Base-by-base conservation (phyloP, 2,888 invertebrate species). In the Ormyrus rosae region DNA sequence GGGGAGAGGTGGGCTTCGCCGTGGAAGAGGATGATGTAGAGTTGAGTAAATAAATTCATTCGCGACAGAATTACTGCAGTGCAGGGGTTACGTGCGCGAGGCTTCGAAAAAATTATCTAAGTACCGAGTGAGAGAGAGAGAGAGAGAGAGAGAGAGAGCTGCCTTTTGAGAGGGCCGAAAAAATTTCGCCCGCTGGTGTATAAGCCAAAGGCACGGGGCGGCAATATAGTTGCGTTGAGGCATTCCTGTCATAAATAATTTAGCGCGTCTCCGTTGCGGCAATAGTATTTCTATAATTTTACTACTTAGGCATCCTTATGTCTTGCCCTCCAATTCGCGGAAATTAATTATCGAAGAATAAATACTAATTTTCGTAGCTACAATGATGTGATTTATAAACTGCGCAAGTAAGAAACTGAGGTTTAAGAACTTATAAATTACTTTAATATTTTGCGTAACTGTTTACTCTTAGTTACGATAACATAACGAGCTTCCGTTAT, bases 41-140 rank as follows among this genome's bases (percentile, higher is more conserved):
- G 77, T 58, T 68, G 63, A 68, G 80, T 73, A 68, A 77, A 81
- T 81, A 81, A 81, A 81, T 81, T 77, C 68, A 81, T 69, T 61
- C 50, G 56, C 45, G 76, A 73, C 69, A 73, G 80, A 69, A 74
- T 79, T 74, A 74, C 63, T 79, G 55, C 46, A 63, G 61, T 60
- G 48, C 19, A 45, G 60, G 50, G 19, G 53, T 61, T 75, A 50
- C 34, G 48, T 13, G 55, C 7, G 34, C 34, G 3, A 34, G 72
- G 7, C 56, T 65, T 56, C 48, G n/a, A 76, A 80, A 72, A 80
- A 71, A 76, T 80, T 67, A 55, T 60, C 71, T 46, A 69, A 63
- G 69, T 73, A 58, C 72, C 64, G 34, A 45, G 46, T 4, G n/a
- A 9, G 46, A 63, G 34, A 34, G 34, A 34, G 34, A 34, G 3